Base-by-base conservation (phyloP, 2,888 invertebrate species). In the Lymantria monacha region DNA sequence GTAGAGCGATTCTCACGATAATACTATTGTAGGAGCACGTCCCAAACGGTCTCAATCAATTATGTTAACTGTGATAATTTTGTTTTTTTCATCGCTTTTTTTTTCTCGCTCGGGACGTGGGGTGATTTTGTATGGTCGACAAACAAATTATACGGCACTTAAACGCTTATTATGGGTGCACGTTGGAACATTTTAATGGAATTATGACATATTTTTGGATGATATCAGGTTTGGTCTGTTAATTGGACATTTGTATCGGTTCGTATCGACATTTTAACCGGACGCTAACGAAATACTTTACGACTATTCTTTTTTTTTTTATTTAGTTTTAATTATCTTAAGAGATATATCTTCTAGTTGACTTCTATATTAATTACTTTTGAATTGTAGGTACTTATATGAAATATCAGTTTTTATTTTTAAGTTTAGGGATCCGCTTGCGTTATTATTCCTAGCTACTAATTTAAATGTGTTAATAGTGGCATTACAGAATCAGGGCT, bases 11-110 rank as follows among this genome's bases (percentile, higher is more conserved):
- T 89, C 89, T 82, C 90, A 89, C 89, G 89, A 69, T 75, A 66
- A 65, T 70, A 66, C 76, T 75, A 82, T 85, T 87, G 85, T 86
- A 76, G 79, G 72, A 81, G 85, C 89, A 85, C 86, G 87, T 87
- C 85, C 79, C 79, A 73, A 79, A 82, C 81, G 79, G 79, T 72
- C 83, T 79, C 89, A 88, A 89, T 89, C 89, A 87, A 89, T 90
- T 89, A 90, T 81, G 83, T 87, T 88, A 85, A 86, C 83, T 83
- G 85, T 88, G 89, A 86, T 87, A 84, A 88, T 87, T 87, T 81
- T 70, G 72, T 81, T 70, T 66, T 66, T 59, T n/a, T n/a, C n/a
- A n/a, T n/a, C n/a, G n/a, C n/a, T n/a, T 51, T 61, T 69, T 70
- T 62, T 59, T 68, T 75, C 74, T 74, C 72, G 73, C 64, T 67